phyloP scores from a whole-genome alignment of 2,113 vertebrate species.

The Hemibagrus wyckioides region DNA sequence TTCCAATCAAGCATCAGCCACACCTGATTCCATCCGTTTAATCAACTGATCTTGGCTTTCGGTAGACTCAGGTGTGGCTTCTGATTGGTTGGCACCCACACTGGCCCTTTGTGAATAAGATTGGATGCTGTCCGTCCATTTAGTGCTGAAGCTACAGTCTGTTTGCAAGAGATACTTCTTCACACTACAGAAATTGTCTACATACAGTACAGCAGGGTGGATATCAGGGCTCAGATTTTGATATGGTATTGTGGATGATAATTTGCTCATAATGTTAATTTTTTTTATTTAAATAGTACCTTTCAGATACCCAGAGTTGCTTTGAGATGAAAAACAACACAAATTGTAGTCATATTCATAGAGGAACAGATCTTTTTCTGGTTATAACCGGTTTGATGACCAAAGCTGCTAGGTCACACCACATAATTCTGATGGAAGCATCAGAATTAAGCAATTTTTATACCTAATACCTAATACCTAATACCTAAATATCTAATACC shows the following conservation, averaged over 20 bases:
- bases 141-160: neutral
- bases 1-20: too few species aligned
- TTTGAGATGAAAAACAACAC: neutral
- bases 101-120: too few species aligned
- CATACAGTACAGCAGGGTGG: neutral
- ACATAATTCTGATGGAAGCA: too few species aligned
- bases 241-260: too few species aligned
- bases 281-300: neutral
- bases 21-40: too few species aligned
- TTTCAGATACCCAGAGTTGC: neutral
- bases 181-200: neutral
- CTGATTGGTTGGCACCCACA: too few species aligned
- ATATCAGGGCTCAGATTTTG: neutral
- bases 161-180: neutral
- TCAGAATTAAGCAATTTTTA: neutral
- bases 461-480: too few species aligned
- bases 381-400: neutral
- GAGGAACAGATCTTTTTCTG: neutral
- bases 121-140: neutral
- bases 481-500: too few species aligned
- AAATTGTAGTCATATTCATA: neutral
- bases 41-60: too few species aligned
- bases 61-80: too few species aligned
- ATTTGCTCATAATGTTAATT: neutral
- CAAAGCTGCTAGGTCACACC: neutral